Conservation (phyloP, 2,797 vertebrate species). For the Artibeus jamaicensis region DNA sequence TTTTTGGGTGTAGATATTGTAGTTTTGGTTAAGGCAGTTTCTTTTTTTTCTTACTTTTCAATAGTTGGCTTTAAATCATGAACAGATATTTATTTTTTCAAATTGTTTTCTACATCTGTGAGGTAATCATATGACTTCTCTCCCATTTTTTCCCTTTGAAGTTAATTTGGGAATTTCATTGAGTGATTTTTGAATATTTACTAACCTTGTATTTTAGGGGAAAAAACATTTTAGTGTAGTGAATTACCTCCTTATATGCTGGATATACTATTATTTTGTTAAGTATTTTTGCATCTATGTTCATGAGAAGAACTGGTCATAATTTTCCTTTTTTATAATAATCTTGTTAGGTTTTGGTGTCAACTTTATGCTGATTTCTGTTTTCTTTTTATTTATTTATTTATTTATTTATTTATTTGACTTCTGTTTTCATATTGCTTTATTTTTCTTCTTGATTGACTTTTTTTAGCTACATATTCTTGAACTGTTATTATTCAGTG, state of each 20-base stretch:
- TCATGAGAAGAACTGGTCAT: not conserved
- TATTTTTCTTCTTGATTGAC: not conserved
- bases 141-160: not conserved
- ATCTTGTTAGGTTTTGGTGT: not conserved
- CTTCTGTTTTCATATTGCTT: constrained; percentile 12
- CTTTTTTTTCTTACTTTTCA: not conserved
- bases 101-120: not conserved
- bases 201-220: not conserved
- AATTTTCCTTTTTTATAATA: not conserved
- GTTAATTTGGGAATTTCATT: not conserved
- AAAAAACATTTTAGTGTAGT: not conserved
- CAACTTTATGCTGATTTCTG: not conserved
- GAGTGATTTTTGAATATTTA: not conserved
- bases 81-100: not conserved
- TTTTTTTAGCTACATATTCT: not conserved
- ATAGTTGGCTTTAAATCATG: constrained; percentile 7
- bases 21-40: not conserved
- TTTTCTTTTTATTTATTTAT: too few relatives aligned
- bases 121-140: not conserved
- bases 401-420: too few relatives aligned
- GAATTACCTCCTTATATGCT: not conserved
- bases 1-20: not conserved
- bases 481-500: not conserved
- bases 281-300: not conserved
- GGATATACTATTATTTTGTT: not conserved